Percentiles rank a stretch among this genome's conserved stretches.
These are phyloP conservation scores for Acholoe squamosa DNA, from an alignment of 2,888 invertebrate genomes.

Conservation along the genomic window DNA sequence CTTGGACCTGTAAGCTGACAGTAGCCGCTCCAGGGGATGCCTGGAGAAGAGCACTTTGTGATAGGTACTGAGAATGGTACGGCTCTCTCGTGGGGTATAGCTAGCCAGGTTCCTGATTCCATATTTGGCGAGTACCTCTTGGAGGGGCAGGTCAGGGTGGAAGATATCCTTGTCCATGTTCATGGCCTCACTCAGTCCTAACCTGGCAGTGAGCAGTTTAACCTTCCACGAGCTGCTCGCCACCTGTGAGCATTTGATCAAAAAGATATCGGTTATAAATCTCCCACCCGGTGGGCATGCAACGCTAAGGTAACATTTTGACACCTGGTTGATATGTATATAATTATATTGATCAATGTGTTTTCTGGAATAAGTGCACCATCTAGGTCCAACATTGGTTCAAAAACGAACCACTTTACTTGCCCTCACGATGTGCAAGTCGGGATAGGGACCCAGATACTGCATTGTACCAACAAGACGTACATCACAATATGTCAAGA, in stretches of 20 bases:
- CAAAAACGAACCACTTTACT: too few species aligned
- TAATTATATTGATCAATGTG: too few species aligned
- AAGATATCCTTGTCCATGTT: not conserved
- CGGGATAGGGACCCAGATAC: too few species aligned
- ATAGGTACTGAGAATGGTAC: not conserved
- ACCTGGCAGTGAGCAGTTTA: not conserved
- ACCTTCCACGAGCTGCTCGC: slow-evolving; percentile 7
- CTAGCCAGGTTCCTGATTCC: not conserved
- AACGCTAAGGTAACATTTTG: too few species aligned
- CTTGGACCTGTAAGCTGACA: not conserved
- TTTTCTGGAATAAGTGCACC: too few species aligned
- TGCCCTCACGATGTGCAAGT: too few species aligned
- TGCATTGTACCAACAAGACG: too few species aligned
- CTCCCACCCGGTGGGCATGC: too few species aligned
- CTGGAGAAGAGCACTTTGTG: not conserved
- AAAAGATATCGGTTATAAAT: too few species aligned
- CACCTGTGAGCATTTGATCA: not conserved
- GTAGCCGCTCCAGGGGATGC: not conserved
- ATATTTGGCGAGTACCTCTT: not conserved
- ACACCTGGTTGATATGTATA: too few species aligned
- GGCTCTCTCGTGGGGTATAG: not conserved
- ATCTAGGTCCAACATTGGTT: too few species aligned
- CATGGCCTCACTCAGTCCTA: not conserved
- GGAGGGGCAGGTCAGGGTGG: not conserved
- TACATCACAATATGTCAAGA: too few species aligned